Percentiles rank a stretch among this genome's conserved stretches.
Evolutionary conservation across 2,113 vertebrate species (phyloP).

Genomic region (Hippocampus barbouri): DNA sequence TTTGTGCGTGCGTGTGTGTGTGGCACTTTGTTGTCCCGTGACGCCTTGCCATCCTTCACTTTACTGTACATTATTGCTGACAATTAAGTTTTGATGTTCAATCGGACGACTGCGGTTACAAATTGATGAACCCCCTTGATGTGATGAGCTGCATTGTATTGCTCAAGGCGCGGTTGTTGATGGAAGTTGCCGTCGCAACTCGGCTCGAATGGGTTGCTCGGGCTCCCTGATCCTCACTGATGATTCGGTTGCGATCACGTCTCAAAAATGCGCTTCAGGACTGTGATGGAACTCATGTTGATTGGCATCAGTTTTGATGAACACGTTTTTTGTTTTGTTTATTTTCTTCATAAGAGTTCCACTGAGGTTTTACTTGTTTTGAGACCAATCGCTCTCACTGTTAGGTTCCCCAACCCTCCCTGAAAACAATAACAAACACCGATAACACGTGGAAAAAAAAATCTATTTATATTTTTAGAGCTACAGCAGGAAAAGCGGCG

Average conservation of each 20-base stretch:
- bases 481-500: slow-evolving; percentile 25
- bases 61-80: slow-evolving; percentile 71
- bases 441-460: neutral
- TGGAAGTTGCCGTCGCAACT: slow-evolving; percentile 26
- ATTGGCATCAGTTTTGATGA: neutral
- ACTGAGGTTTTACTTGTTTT: slow-evolving; percentile 2
- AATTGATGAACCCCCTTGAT: neutral
- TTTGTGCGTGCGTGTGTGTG: neutral
- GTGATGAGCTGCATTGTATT: slow-evolving; percentile 49
- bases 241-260: slow-evolving; percentile 31
- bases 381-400: neutral
- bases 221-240: slow-evolving; percentile 4
- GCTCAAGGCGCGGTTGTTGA: slow-evolving; percentile 46
- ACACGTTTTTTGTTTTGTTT: neutral
- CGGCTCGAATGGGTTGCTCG: slow-evolving; percentile 14
- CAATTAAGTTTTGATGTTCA: slow-evolving; percentile 23
- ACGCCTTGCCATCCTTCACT: neutral
- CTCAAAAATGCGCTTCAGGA: neutral
- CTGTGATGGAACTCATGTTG: neutral
- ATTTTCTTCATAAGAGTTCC: neutral
- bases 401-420: neutral
- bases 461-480: slow-evolving; percentile 21
- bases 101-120: neutral
- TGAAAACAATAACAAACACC: slow-evolving; percentile 1
- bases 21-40: neutral